Base-by-base conservation (phyloP, 2,888 invertebrate genomes). In the Lepidonotus clava region DNA sequence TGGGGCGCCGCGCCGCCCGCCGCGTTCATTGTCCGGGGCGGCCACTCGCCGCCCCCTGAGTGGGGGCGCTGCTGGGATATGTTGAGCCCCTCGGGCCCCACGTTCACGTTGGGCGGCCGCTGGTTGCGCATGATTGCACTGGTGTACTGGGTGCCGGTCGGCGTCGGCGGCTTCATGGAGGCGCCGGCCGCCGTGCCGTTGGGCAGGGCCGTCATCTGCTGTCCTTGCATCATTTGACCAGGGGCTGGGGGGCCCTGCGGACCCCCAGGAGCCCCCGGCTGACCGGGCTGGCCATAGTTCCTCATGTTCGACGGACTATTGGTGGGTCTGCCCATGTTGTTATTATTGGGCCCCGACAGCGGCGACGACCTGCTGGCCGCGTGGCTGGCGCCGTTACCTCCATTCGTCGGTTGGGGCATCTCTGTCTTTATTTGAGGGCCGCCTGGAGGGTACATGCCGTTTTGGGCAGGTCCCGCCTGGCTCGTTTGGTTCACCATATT, bases 91-190 rank as follows among this genome's bases (percentile, higher is more conserved):
- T 95, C 95, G 6, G 95, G 95, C 53, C 95, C 95, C 41, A 95
- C 95, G 89, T 95, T 95, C n/a, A 95, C 95, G 93, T 96, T 95
- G 28, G 96, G 95, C 89, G 95, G 95, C 92, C 96, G 95, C 91
- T 96, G 96, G 86, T 92, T 92, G 36, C 93, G 90, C 93, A 93
- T 92, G 71, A 93, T 91, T 87, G 93, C 91, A 90, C 93, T 93
- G 51, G 93, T 93, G 87, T 92, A 93, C 61, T 61, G 61, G 24
- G 61, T 4, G 24, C 28, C 28, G 21, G 91, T 91, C 0, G 89
- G 87, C 11, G 87, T 84, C n/a, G 41, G 77, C 4, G 88, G 41
- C 77, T 87, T 88, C 36, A 21, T 86, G 86, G 89, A 85, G 28
- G 53, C 83, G 36, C 53, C 53, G 18, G 32, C n/a, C 4, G 84